A percentile compares a stretch with the other conserved stretches of the same genome.
Conservation (phyloP, 2,113 vertebrate genomes). For the Platichthys stellatus region DNA sequence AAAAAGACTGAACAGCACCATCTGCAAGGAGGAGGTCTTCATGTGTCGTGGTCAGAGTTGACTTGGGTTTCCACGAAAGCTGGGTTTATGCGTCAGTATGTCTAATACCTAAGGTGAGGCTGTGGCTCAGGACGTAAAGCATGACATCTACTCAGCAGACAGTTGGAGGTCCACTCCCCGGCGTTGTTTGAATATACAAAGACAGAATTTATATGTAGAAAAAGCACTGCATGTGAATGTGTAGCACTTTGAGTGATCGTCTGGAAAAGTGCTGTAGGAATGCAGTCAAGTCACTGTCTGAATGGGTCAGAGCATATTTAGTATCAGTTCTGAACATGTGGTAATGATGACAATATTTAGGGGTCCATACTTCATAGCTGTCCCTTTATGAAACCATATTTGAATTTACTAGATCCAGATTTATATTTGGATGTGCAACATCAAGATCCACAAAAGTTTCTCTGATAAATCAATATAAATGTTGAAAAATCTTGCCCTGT, state of each 20-base stretch:
- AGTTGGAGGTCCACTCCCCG: not conserved
- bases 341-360: too few species aligned
- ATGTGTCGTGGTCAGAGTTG: not conserved
- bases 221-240: too few species aligned
- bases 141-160: not conserved
- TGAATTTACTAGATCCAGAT: too few species aligned
- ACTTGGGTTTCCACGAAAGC: not conserved
- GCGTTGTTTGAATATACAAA: not conserved
- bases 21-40: not conserved
- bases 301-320: too few species aligned
- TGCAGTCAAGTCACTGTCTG: too few species aligned
- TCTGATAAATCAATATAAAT: not conserved
- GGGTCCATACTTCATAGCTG: too few species aligned
- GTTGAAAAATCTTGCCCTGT: too few species aligned
- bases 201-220: not conserved
- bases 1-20: not conserved
- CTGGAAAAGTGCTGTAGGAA: too few species aligned
- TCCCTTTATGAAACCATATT: too few species aligned
- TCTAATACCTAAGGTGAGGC: not conserved
- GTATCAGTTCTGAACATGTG: too few species aligned
- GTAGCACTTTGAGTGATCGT: too few species aligned
- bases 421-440: too few species aligned
- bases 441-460: not conserved
- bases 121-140: not conserved
- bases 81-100: not conserved